Evolutionary conservation across 2,888 invertebrate species (phyloP).

Genomic region (Didymodactylos carnosus): DNA sequence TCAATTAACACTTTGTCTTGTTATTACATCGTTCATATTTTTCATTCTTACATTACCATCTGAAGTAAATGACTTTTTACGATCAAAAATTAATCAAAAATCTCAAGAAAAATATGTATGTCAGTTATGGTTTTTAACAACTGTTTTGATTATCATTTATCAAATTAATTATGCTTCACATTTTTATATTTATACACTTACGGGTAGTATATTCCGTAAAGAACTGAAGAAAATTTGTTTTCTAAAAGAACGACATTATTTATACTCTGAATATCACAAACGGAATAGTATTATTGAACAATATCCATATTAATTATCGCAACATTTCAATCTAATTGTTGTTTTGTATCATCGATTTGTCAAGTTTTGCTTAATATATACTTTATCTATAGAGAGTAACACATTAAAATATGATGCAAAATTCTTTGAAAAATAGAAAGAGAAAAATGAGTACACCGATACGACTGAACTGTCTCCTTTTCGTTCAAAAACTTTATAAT

Average conservation of each 20-base stretch:
- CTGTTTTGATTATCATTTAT: neutral
- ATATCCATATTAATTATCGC: no score
- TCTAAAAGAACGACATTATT: neutral
- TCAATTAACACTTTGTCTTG: neutral
- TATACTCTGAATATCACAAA: no score
- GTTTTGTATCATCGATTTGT: no score
- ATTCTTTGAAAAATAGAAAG: no score
- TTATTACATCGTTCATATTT: neutral
- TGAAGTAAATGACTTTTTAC: neutral
- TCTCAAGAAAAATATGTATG: neutral
- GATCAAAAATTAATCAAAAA: neutral
- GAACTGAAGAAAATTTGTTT: neutral
- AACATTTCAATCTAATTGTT: no score
- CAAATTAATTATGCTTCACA: neutral
- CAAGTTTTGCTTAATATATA: no score
- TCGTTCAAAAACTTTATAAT: no score
- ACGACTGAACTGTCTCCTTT: no score
- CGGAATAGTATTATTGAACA: no score
- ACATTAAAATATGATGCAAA: no score
- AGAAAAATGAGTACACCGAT: no score
- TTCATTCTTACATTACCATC: neutral
- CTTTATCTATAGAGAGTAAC: no score
- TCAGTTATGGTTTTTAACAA: neutral
- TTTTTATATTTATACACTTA: neutral
- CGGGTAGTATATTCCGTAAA: neutral